phyloP scores from a whole-genome alignment of 1,140 invertebrate species.

The Matsumurasca onukii region DNA sequence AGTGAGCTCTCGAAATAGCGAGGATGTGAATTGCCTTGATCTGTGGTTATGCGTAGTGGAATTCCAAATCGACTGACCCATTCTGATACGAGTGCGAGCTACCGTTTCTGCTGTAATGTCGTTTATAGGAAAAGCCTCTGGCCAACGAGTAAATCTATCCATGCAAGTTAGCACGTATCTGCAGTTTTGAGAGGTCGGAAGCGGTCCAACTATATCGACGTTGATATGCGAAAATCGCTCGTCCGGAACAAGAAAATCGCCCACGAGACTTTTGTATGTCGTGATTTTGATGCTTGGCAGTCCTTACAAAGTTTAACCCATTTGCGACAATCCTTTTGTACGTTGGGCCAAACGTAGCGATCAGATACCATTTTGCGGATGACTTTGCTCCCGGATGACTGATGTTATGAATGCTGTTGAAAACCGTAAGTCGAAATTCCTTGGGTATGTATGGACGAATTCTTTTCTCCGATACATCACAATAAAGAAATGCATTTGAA shows the following conservation, averaged over 20 bases:
- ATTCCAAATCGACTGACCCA: neutral
- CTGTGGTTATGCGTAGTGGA: neutral
- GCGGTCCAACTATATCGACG: neutral
- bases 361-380: slow-evolving; percentile 45
- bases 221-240: neutral
- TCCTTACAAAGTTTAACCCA: slow-evolving; percentile 33
- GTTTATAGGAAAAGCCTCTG: slow-evolving; percentile 40
- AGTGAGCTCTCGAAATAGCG: no score
- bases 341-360: slow-evolving; percentile 49
- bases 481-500: no score
- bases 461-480: neutral
- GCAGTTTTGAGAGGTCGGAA: slow-evolving; percentile 31
- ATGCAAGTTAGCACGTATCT: slow-evolving; percentile 44
- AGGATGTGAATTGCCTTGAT: neutral
- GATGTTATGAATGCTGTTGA: neutral
- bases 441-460: neutral
- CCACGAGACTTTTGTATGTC: neutral
- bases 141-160: slow-evolving; percentile 45
- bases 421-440: neutral
- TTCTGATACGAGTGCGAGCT: slow-evolving; percentile 39
- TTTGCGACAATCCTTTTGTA: slow-evolving; percentile 42
- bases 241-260: neutral
- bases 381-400: slow-evolving; percentile 41
- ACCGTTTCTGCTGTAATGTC: slow-evolving; percentile 44
- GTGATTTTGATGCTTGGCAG: neutral